These are phyloP conservation scores for Porites cylindrica DNA, from an alignment of 92 coral and sea anemone species.

Conservation along the genomic window DNA sequence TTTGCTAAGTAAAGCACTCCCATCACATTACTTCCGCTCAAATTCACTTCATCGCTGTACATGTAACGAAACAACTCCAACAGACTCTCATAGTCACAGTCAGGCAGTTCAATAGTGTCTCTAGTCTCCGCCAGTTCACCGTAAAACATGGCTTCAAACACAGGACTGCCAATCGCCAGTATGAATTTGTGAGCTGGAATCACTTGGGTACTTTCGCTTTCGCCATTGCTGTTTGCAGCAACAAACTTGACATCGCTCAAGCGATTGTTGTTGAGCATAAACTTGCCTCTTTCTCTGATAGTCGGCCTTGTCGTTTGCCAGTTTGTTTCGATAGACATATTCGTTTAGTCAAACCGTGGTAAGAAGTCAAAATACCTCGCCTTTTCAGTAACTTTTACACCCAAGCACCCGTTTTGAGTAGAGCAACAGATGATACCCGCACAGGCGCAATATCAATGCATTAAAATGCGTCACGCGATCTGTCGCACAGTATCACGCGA, in stretches of 20 bases:
- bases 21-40: slow-evolving; percentile 72
- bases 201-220: slow-evolving; percentile 23
- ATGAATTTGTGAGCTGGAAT: slow-evolving; percentile 47
- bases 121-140: slow-evolving; percentile 58
- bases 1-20: slow-evolving; percentile 78
- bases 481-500: too few species aligned
- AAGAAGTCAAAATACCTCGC: too few species aligned
- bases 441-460: rapidly evolving
- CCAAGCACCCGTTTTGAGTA: too few species aligned
- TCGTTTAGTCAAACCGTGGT: too few species aligned
- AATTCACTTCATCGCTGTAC: slow-evolving; percentile 73
- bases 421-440: too few species aligned
- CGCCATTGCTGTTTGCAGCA: background rate
- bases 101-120: slow-evolving; percentile 29
- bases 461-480: too few species aligned
- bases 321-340: background rate
- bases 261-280: too few species aligned
- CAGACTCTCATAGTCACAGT: slow-evolving; percentile 68
- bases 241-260: too few species aligned
- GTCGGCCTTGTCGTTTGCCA: too few species aligned
- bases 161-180: slow-evolving; percentile 62
- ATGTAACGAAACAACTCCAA: slow-evolving; percentile 70
- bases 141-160: slow-evolving; percentile 76
- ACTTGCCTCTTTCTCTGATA: too few species aligned
- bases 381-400: too few species aligned